Conservation (phyloP, 2,888 invertebrate genomes). For the Monoplex corrugatus region DNA sequence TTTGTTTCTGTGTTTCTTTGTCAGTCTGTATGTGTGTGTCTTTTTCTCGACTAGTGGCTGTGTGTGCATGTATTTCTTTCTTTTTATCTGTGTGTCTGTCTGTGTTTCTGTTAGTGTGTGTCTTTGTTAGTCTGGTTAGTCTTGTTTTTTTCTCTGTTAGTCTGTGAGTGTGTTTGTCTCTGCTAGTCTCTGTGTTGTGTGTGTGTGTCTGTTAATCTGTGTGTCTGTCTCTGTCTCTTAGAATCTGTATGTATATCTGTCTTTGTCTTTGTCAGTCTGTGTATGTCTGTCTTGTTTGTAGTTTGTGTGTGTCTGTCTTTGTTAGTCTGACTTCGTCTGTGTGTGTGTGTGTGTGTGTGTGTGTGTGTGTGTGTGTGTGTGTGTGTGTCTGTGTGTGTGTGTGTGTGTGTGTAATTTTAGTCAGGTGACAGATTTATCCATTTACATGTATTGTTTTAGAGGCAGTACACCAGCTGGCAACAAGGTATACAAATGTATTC, state of each 20-base stretch:
- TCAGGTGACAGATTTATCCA: no score
- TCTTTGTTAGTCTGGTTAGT: not conserved
- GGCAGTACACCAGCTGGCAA: no score
- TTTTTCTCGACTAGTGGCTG: not conserved
- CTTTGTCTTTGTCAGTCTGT: not conserved
- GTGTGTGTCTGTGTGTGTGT: not conserved
- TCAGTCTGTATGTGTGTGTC: not conserved
- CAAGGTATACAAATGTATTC: no score
- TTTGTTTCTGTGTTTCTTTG: no score
- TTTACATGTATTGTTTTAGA: no score
- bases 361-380: not conserved
- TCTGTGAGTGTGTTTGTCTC: not conserved
- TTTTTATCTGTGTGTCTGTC: not conserved
- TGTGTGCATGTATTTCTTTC: not conserved
- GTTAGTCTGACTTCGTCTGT: not conserved
- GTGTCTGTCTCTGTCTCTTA: not conserved
- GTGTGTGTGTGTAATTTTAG: no score
- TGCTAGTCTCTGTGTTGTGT: not conserved
- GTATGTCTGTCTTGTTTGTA: no score
- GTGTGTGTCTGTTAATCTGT: not conserved
- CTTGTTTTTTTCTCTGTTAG: not conserved
- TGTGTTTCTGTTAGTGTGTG: not conserved
- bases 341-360: constrained; percentile 6
- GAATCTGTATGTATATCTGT: not conserved
- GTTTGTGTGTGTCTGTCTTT: not conserved